These are phyloP conservation scores for Nyctibius bracteatus DNA, from an alignment of 2,113 vertebrate species.

Conservation along the genomic window DNA sequence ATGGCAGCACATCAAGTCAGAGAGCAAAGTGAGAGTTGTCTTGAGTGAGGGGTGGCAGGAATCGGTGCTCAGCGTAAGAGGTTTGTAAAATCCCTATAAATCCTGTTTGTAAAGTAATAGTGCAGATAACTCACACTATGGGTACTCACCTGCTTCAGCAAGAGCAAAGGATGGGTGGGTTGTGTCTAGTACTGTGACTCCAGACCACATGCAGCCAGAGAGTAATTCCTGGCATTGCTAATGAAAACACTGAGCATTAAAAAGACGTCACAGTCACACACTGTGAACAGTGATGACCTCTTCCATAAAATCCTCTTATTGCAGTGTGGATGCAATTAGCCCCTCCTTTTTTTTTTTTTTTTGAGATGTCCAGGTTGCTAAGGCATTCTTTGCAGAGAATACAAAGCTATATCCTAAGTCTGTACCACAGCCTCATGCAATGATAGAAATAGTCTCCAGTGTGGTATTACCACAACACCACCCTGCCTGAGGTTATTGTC, in stretches of 20 bases:
- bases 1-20: background rate
- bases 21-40: background rate
- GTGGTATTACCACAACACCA: background rate
- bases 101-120: background rate
- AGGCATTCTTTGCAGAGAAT: background rate
- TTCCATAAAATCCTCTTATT: too few species aligned
- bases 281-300: background rate
- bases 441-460: background rate
- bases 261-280: accelerated
- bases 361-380: background rate
- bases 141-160: background rate
- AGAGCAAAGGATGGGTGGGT: background rate
- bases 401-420: background rate
- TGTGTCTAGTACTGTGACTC: background rate
- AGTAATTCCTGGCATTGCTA: background rate
- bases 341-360: background rate
- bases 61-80: background rate
- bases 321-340: background rate
- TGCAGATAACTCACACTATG: background rate
- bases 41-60: background rate
- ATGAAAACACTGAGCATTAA: background rate
- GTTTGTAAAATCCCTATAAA: background rate
- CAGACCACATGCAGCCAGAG: background rate
- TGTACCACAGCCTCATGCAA: background rate
- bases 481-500: background rate